Percentiles rank a stretch among this genome's conserved stretches.
These are phyloP conservation scores for Petrolisthes manimaculis DNA, from an alignment of 2,888 invertebrate species.

Conservation along the genomic window DNA sequence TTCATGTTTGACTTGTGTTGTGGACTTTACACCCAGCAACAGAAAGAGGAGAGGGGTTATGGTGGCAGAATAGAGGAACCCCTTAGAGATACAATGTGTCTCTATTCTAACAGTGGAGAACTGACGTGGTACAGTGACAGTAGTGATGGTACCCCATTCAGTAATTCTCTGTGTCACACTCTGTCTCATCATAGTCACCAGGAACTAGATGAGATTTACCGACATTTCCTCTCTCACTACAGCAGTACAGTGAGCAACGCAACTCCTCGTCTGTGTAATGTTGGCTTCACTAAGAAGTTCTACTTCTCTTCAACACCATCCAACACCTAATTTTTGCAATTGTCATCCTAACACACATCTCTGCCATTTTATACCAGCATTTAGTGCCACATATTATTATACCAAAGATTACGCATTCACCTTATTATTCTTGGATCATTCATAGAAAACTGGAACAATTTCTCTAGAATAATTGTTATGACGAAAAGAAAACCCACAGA, in stretches of 20 bases:
- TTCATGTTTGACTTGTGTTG: conserved; percentile 29
- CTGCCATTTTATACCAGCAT: too few relatives aligned
- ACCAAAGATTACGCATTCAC: too few relatives aligned
- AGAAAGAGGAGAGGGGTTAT: background rate
- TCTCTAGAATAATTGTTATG: too few relatives aligned
- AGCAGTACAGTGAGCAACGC: background rate
- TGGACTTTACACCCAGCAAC: background rate
- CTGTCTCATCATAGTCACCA: conserved; percentile 15
- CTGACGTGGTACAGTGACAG: background rate
- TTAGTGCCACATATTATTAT: too few relatives aligned
- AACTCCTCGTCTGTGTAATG: conserved; percentile 12
- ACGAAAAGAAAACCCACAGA: too few relatives aligned
- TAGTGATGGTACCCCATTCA: conserved; percentile 30
- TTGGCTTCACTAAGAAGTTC: conserved; percentile 44
- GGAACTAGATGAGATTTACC: conserved; percentile 28
- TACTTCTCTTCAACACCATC: conserved; percentile 3
- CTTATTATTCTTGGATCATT: too few relatives aligned
- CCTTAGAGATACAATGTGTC: conserved; percentile 24
- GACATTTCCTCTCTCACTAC: conserved; percentile 34
- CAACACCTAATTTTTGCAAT: background rate
- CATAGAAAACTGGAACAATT: too few relatives aligned
- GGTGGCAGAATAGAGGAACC: conserved; percentile 29
- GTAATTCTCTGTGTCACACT: conserved; percentile 23
- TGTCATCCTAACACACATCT: background rate
- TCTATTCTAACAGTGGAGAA: conserved; percentile 17